Conservation (phyloP, 2,888 invertebrate species). For the Formica aserva region DNA sequence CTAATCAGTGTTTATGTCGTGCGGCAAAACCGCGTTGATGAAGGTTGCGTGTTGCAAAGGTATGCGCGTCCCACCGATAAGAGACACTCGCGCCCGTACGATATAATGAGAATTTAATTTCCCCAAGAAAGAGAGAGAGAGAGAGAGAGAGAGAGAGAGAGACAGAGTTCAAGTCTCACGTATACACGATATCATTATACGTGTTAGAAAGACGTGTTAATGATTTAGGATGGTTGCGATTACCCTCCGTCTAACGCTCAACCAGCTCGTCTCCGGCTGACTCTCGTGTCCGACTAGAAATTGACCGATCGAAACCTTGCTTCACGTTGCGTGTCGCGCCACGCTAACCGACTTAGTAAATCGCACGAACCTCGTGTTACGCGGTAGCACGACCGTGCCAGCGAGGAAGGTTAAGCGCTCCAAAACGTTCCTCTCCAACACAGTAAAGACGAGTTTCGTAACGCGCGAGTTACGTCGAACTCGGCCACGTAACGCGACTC, state of each 20-base stretch:
- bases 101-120: conserved; percentile 54
- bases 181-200: conserved; percentile 1
- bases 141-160: not conserved
- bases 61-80: conserved; percentile 23
- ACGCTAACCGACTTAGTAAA: conserved; percentile 42
- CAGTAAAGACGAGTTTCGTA: conserved; percentile 12
- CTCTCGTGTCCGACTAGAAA: conserved; percentile 3
- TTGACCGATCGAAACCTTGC: conserved; percentile 17
- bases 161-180: not conserved
- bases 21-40: conserved; percentile 31
- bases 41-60: conserved; percentile 33
- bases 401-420: conserved; percentile 11
- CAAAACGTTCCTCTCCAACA: not conserved
- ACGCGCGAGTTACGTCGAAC: conserved; percentile 6
- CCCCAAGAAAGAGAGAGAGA: not conserved
- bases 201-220: conserved; percentile 8
- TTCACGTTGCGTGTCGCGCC: conserved; percentile 39
- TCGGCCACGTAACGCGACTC: not conserved
- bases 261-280: not conserved
- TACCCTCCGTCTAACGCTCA: not conserved
- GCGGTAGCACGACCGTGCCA: not conserved
- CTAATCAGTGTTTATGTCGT: conserved; percentile 48
- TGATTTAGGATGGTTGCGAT: conserved; percentile 12
- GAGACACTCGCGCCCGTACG: conserved; percentile 23
- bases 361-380: conserved; percentile 27